phyloP scores from a whole-genome alignment of 2,797 vertebrate species.

The Pagetopsis macropterus region DNA sequence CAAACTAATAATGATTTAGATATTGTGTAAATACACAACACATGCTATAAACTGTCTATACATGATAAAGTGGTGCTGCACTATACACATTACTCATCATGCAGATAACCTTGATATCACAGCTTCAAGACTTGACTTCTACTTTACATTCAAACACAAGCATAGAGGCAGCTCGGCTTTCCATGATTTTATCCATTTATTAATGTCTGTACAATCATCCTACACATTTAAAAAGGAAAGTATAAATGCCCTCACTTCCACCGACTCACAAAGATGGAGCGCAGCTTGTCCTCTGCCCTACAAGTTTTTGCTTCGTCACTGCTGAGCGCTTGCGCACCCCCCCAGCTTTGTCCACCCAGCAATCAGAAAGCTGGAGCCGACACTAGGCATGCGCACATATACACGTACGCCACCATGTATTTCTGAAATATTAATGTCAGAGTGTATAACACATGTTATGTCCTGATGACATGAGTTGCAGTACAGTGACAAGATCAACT shows the following conservation, averaged over 20 bases:
- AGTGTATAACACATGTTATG: conserved; percentile 32
- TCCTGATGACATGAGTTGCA: conserved; percentile 19
- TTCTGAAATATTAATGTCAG: conserved; percentile 46
- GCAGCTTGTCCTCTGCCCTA: conserved; percentile 71
- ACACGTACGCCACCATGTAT: conserved; percentile 24
- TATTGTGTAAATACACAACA: conserved; percentile 9
- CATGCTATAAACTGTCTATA: not conserved
- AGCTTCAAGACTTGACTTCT: conserved; percentile 10
- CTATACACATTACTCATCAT: conserved; percentile 1
- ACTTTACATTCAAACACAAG: conserved; percentile 27
- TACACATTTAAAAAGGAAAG: conserved; percentile 47
- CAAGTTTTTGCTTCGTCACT: conserved; percentile 82
- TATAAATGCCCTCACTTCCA: conserved; percentile 48
- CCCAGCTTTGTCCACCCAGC: conserved; percentile 49
- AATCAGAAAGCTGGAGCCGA: conserved; percentile 53
- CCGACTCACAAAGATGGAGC: conserved; percentile 64
- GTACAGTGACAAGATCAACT: conserved; percentile 1
- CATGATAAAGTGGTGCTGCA: conserved; percentile 8
- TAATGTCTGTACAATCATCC: conserved; percentile 52
- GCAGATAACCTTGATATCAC: conserved; percentile 25
- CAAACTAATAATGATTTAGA: conserved; percentile 22
- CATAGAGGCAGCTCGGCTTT: conserved; percentile 12
- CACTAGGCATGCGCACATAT: conserved; percentile 14
- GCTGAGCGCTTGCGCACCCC: conserved; percentile 60
- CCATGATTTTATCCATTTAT: conserved; percentile 15